phyloP scores from a whole-genome alignment of 2,113 vertebrate genomes.

The Dromaius novaehollandiae region DNA sequence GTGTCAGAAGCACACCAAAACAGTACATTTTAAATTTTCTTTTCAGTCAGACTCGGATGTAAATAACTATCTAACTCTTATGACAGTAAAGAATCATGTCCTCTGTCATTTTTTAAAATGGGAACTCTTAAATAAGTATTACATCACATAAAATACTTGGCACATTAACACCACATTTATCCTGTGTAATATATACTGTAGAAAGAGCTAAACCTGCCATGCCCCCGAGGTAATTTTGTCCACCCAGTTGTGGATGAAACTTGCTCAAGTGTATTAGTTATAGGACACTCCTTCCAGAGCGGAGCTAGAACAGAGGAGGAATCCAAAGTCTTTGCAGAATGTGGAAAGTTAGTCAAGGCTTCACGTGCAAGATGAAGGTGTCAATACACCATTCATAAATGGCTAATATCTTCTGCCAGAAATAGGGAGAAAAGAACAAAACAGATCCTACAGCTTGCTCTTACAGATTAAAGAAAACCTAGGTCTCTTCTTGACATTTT shows the following conservation, averaged over 20 bases:
- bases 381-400: background rate
- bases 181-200: background rate
- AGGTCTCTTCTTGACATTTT: background rate
- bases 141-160: background rate
- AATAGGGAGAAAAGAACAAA: background rate
- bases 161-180: background rate
- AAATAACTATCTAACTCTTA: background rate
- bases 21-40: background rate
- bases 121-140: background rate
- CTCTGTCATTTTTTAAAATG: background rate
- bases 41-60: background rate
- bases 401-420: background rate
- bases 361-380: background rate
- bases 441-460: background rate
- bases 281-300: background rate
- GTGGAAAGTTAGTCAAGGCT: background rate
- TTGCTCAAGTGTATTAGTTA: background rate
- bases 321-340: background rate
- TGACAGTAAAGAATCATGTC: background rate
- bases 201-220: background rate
- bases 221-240: background rate
- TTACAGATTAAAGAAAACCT: background rate
- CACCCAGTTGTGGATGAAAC: background rate
- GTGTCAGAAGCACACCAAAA: background rate
- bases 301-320: background rate